These are phyloP conservation scores for Sicus ferrugineus DNA, from an alignment of 2,888 invertebrate genomes.

Conservation along the genomic window DNA sequence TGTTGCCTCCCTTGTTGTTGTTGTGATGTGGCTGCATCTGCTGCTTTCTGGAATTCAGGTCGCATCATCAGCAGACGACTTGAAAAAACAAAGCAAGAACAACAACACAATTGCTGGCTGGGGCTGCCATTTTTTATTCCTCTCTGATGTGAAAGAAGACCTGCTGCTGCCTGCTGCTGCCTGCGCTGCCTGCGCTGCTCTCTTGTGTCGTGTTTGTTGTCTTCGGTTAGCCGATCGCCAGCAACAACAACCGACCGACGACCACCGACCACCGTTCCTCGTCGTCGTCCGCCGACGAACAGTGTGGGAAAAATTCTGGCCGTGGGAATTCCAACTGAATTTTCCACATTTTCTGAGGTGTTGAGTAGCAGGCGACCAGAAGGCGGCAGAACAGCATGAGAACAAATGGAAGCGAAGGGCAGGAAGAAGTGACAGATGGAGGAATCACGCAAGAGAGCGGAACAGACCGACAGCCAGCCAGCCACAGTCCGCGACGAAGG, in stretches of 20 bases:
- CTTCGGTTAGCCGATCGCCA: too few species aligned
- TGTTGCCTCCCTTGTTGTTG: conserved; percentile 23
- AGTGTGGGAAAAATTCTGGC: conserved; percentile 64
- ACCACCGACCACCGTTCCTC: background rate
- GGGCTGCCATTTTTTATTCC: background rate
- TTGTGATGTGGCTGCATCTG: conserved; percentile 43
- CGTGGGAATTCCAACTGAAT: conserved; percentile 65
- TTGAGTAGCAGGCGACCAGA: conserved; percentile 61
- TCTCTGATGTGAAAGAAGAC: conserved; percentile 1
- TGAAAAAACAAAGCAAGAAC: conserved; percentile 3
- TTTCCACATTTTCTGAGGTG: conserved; percentile 64
- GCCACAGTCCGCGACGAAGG: background rate
- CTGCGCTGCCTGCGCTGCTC: too few species aligned
- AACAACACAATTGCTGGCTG: background rate
- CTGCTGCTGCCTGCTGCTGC: background rate
- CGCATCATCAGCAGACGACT: conserved; percentile 3
- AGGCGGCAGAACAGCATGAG: conserved; percentile 46
- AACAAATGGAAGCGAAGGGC: conserved; percentile 40
- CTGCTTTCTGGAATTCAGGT: conserved; percentile 43
- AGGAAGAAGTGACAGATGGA: background rate
- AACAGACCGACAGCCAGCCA: conserved; percentile 13
- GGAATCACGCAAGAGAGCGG: background rate
- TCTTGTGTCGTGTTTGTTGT: too few species aligned
- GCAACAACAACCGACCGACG: conserved; percentile 2
- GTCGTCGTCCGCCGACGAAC: conserved; percentile 37